Evolutionary conservation across 2,888 invertebrate genomes (phyloP), one percentile per base, ranked within the genome.

Genomic region (Tachina lurida): DNA sequence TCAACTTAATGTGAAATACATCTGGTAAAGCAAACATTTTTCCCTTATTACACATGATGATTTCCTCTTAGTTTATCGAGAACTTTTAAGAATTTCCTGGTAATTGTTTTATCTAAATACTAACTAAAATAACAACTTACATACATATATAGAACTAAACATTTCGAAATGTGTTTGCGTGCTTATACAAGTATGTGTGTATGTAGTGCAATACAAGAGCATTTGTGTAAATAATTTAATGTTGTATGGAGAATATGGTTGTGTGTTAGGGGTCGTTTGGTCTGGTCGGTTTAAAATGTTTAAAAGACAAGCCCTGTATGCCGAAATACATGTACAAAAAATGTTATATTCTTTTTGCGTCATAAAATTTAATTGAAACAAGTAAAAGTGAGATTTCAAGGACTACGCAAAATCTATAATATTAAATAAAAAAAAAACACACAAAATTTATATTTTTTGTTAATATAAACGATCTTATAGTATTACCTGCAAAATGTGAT

Each of bases 311-410:
- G 7, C 2, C n/a, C n/a, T 41, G 17, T 41, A 41, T 62, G 10
- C 17, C 17, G 5, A 41, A 62, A 41, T 41, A n/a, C 31, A 62
- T 17, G 15, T 62, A 10, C 9, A 60, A 60, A 60, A 56, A 60
- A 0, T 31, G 31, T 31, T 31, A 31, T 31, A 5, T 73, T n/a
- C 10, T 3, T 22, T 65, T 19, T 3, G 17, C 13, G 13, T 5
- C 60, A 62, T 74, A 62, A 80, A 80, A 68, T 60, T 74, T 68
- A 80, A 68, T 74, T 81, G 74, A 74, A 68, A 68, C 15, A 43
- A 13, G 12, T 19, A 19, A 4, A 49, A n/a, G n/a, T n/a, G 31
- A 31, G 31, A 31, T 31, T 31, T 31, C 31, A 31, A 31, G 31
- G 31, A 31, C 31, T 31, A 31, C 31, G 7, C 5, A 31, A 31